Base-by-base conservation (phyloP, 2,113 vertebrate genomes). In the Himantopus leucocephalus region DNA sequence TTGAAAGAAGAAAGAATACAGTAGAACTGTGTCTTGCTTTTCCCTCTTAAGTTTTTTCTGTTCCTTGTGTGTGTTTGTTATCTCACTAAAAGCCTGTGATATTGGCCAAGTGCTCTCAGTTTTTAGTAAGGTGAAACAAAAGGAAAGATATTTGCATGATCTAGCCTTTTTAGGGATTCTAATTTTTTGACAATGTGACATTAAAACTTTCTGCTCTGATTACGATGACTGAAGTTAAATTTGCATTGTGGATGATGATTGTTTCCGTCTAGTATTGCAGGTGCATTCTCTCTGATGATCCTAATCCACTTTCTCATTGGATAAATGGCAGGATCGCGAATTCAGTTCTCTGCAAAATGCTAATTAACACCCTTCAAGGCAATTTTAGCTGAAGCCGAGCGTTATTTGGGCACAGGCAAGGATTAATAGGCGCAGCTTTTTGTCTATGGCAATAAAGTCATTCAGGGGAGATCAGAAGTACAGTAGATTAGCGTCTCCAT, bases 401-500 rank as follows among this genome's bases (percentile, higher is more conserved):
- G 4, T 62, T 84, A 47, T 86, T 83, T 77, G 60, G 60, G 27
- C 56, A 89, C 27, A 64, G n/a, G n/a, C 67, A 91, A 78, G 83
- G 72, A 92, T 67, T 84, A 92, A 87, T 41, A 77, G 39, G n/a
- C 58, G 56, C 32, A 48, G 76, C 47, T 81, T 75, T 83, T 84
- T 96, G 93, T 84, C 83, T 75, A 10, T 34, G 80, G 93, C 67
- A 96, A 47, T 77, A 50, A 92, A 90, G 73, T 90, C 83, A 63
- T 95, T 95, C 76, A 91, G 52, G 35, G 55, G n/a, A 84, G 86
- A 96, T 94, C 83, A 89, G 86, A 70, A 91, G 80, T 94, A 97
- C 89, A 94, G 96, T 86, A 94, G 90, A 92, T 96, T 64, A 95
- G 85, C 30, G 0, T 85, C 85, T 52, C 74, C 55, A 73, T 96